Percentiles rank a stretch among this genome's conserved stretches.
These are phyloP conservation scores for Urophycis tenuis DNA, from an alignment of 2,797 vertebrate genomes.

Conservation along the genomic window DNA sequence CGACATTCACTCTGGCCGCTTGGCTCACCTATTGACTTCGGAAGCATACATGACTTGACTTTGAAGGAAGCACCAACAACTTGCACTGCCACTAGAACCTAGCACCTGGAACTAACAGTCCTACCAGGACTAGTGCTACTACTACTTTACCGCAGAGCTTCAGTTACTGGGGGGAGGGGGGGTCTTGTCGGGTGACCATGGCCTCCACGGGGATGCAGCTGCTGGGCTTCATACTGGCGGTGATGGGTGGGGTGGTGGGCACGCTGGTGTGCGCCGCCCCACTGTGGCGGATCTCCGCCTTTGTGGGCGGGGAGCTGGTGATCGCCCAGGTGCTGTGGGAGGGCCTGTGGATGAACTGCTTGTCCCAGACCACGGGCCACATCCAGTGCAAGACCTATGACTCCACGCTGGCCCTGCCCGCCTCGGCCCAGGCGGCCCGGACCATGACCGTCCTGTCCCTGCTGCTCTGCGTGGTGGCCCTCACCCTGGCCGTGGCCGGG, in stretches of 20 bases:
- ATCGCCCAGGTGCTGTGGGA: constrained; percentile 86
- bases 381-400: constrained; percentile 92
- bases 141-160: not conserved
- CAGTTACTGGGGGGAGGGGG: constrained; percentile 47
- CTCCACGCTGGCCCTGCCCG: constrained; percentile 77
- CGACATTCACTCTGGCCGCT: not conserved
- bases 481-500: constrained; percentile 59
- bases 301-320: constrained; percentile 67
- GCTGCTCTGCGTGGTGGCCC: constrained; percentile 62
- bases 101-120: not conserved
- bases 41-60: not conserved
- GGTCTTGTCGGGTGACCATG: constrained; percentile 50
- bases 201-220: constrained; percentile 85
- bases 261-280: constrained; percentile 65
- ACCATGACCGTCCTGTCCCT: constrained; percentile 63
- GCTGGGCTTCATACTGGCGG: constrained; percentile 80
- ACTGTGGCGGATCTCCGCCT: constrained; percentile 68
- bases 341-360: constrained; percentile 93
- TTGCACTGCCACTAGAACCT: not conserved
- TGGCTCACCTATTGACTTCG: not conserved
- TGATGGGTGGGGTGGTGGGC: constrained; percentile 79
- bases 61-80: not conserved
- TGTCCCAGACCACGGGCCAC: constrained; percentile 83
- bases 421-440: constrained; percentile 57
- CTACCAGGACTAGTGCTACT: not conserved